phyloP scores from a whole-genome alignment of 2,888 invertebrate species.

The Helleia helle region DNA sequence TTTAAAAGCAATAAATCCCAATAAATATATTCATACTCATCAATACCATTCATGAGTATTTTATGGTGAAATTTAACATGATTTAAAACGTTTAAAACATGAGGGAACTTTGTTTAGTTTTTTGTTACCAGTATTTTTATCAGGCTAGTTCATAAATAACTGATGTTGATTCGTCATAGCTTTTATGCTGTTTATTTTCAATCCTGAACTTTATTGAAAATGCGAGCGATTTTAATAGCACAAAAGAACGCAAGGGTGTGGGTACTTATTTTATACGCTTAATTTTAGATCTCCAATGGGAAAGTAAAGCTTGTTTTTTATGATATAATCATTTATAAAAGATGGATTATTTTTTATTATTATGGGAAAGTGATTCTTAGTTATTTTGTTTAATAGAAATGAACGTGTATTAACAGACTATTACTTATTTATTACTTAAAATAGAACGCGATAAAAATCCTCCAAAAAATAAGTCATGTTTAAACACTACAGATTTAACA shows the following conservation, averaged over 20 bases:
- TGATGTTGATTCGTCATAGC: conserved; percentile 46
- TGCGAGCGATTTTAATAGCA: conserved; percentile 22
- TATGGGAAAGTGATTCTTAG: too few species aligned
- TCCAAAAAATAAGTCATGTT: too few species aligned
- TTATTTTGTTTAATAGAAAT: too few species aligned
- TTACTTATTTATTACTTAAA: too few species aligned
- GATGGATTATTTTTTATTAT: too few species aligned
- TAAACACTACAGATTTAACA: too few species aligned
- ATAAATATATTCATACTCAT: conserved; percentile 6
- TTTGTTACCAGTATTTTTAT: conserved; percentile 2
- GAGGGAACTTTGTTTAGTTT: conserved; percentile 40
- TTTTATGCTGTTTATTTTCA: conserved; percentile 50
- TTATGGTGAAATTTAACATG: conserved; percentile 10
- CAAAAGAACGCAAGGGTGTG: conserved; percentile 21
- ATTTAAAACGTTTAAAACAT: conserved; percentile 44
- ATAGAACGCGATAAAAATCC: too few species aligned
- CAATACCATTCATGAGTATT: conserved; percentile 1
- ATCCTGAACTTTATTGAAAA: conserved; percentile 23
- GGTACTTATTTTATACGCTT: conserved; percentile 11
- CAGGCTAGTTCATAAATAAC: conserved; percentile 1
- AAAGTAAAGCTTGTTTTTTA: not conserved
- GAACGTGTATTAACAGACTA: too few species aligned
- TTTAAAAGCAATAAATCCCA: conserved; percentile 8
- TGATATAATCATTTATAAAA: too few species aligned
- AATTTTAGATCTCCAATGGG: conserved; percentile 1